Evolutionary conservation across 2,888 invertebrate species (phyloP), one percentile per base, ranked within the genome.

Genomic region (Cheilosia vulpina): DNA sequence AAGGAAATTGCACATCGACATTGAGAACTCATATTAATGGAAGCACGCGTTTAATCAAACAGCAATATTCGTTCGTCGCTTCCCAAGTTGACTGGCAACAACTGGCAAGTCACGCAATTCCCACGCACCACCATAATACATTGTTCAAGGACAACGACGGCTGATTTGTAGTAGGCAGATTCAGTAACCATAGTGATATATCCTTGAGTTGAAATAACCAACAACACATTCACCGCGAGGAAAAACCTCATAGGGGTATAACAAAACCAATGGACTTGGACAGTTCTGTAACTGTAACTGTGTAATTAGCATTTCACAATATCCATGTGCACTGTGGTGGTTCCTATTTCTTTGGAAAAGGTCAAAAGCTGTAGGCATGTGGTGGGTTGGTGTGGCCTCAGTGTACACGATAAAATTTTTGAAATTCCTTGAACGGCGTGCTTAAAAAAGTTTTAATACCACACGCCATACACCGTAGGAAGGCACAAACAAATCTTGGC

Each of bases 381-480:
- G 9, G 31, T 17, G 57, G 53, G 57, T 58, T 38, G 60, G 9
- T 31, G 41, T 53, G n/a, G 41, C 47, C 45, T 53, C 53, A 68
- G 19, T 45, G 9, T 41, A 19, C 3, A 66, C 50, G 52, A 41
- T 38, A 31, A 72, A 47, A 53, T 34, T 19, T 15, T 50, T 50
- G 19, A 31, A 52, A 66, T 71, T 43, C 77, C 41, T 27, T n/a
- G 57, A 81, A 80, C 38, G 53, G 55, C 21, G 31, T 38, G 55
- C 41, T 47, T 88, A 89, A 90, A 89, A 88, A 85, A 88, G 88
- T 85, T 88, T 88, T 88, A 88, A 90, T 89, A 87, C 88, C 75
- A 53, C 90, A 90, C 90, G 89, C 89, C 76, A 47, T 19, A 41
- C 38, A 60, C 50, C 65, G 13, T 5, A 13, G 5, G 11, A 27